phyloP scores from a whole-genome alignment of 1,140 invertebrate species.

The Drosophila virilis region DNA sequence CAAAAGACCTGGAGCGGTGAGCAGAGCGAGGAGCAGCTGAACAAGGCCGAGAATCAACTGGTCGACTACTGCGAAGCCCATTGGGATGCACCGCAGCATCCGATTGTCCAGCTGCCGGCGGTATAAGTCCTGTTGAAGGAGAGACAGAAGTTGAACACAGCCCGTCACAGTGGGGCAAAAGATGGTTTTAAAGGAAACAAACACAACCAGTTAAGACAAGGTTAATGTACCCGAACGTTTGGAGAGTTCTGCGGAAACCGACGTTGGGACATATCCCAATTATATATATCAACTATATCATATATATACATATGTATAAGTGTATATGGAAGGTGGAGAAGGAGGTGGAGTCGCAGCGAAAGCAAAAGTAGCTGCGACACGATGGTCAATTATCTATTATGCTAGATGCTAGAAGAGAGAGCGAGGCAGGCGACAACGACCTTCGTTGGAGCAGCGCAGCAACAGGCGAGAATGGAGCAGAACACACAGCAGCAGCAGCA shows the following conservation, averaged over 20 bases:
- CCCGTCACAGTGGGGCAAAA: conserved; percentile 67
- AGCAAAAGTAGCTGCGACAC: conserved; percentile 16
- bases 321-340: conserved; percentile 46
- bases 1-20: conserved; percentile 85
- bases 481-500: conserved; percentile 57
- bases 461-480: conserved; percentile 40
- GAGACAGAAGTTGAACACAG: conserved; percentile 52
- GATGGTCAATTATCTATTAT: conserved; percentile 48
- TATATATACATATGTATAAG: conserved; percentile 40
- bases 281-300: conserved; percentile 39
- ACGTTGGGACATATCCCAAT: conserved; percentile 51
- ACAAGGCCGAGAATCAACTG: conserved; percentile 85
- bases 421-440: conserved; percentile 38
- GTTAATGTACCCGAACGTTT: conserved; percentile 74
- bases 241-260: conserved; percentile 80
- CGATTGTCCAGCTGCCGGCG: conserved; percentile 86
- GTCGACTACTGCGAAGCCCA: conserved; percentile 86
- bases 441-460: conserved; percentile 59
- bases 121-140: conserved; percentile 82
- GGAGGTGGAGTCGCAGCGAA: conserved; percentile 20
- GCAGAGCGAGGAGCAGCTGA: conserved; percentile 84
- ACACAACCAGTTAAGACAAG: conserved; percentile 63
- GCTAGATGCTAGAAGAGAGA: conserved; percentile 43
- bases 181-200: conserved; percentile 42
- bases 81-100: conserved; percentile 85